Evolutionary conservation across 2,113 vertebrate species (phyloP), one percentile per base, ranked within the genome.

Genomic region (Tetraodon nigroviridis): DNA sequence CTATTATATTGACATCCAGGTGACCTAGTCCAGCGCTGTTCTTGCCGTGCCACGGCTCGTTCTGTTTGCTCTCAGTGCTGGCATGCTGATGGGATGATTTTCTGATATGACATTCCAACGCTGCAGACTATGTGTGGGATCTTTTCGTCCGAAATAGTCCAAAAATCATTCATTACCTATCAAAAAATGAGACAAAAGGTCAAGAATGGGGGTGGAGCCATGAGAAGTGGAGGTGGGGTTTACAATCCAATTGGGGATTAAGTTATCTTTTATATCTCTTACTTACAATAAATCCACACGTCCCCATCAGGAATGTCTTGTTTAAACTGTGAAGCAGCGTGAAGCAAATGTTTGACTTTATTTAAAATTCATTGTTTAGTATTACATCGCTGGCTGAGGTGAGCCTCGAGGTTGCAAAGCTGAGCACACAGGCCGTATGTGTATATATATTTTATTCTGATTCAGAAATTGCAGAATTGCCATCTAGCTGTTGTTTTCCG

Each of bases 71-170:
- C 87, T 90, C 85, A 74, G 76, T 86, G 79, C 81, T 83, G 55
- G 90, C 86, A 87, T 90, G 89, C 85, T 91, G 90, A 92, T 92
- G 89, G 91, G 87, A 79, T 88, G 90, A 89, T 91, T 89, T 89
- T 76, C 75, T 79, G 87, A 89, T 88, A 88, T 85, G 88, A 75
- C 89, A 90, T 90, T 90, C 88, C 90, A 83, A 76, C 73, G 85
- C 81, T 83, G 52, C 7, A 65, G 80, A 84, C 78, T 72, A 81
- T 69, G 81, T 80, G 83, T 77, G 37, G 78, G 88, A 86, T 87
- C 81, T 81, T 77, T 82, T 61, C 50, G 66, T 80, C 83, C 79
- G 84, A 88, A 88, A 89, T 86, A 73, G 86, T 87, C 86, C 64
- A 75, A 87, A 90, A 90, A 80, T 27, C 88, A 87, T 88, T 88